A percentile compares a stretch with the other conserved stretches of the same genome.
Conservation (phyloP, 2,113 vertebrate species). For the Cololabis saira region DNA sequence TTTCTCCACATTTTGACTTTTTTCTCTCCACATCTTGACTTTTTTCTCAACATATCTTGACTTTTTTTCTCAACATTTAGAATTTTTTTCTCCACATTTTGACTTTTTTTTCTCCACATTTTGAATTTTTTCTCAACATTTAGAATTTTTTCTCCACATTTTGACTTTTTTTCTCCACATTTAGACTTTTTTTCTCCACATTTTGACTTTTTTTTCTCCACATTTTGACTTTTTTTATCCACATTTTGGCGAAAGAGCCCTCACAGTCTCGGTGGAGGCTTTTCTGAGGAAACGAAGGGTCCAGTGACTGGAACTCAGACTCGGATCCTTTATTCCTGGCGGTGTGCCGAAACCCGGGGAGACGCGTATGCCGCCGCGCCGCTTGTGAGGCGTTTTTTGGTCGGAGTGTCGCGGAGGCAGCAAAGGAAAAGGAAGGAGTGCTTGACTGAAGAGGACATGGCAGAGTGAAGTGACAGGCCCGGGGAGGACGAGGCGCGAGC, state of each 20-base stretch:
- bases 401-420: slow-evolving; percentile 19
- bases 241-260: slow-evolving; percentile 34
- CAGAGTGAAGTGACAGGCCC: slow-evolving; percentile 65
- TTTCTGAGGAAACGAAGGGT: slow-evolving; percentile 47
- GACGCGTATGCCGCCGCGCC: slow-evolving; percentile 24
- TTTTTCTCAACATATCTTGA: too few relatives aligned
- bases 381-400: slow-evolving; percentile 14
- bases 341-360: slow-evolving; percentile 36
- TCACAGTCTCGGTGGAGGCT: slow-evolving; percentile 29
- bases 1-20: too few relatives aligned
- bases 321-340: slow-evolving; percentile 53
- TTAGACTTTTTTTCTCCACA: too few relatives aligned
- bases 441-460: slow-evolving; percentile 51
- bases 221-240: too few relatives aligned
- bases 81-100: too few relatives aligned
- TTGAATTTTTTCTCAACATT: too few relatives aligned
- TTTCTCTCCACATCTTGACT: too few relatives aligned
- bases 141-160: too few relatives aligned
- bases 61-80: too few relatives aligned
- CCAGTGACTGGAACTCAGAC: slow-evolving; percentile 68
- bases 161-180: too few relatives aligned
- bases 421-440: slow-evolving; percentile 20
- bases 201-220: too few relatives aligned
- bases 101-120: too few relatives aligned
- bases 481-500: slow-evolving; percentile 37